Conservation (phyloP, 2,113 vertebrate species). For the Tringa solitaria region DNA sequence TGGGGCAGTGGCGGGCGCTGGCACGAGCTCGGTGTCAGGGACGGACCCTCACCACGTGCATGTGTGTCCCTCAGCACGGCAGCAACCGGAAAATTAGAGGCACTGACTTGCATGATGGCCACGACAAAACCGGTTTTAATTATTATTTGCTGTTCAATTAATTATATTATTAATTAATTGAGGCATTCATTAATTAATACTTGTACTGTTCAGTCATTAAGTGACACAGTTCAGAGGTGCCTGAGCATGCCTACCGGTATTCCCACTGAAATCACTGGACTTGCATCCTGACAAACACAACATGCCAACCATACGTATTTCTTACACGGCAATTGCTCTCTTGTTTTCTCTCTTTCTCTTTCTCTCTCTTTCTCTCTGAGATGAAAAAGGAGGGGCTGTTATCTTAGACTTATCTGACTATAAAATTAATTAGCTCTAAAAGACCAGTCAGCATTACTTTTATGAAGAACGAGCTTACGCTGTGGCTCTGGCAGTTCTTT, state of each 20-base stretch:
- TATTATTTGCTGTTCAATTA: background rate
- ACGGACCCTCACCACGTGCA: background rate
- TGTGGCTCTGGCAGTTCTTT: background rate
- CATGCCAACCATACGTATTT: background rate
- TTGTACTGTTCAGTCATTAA: background rate
- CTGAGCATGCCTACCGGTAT: conserved; percentile 21
- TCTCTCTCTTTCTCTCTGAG: conserved; percentile 55
- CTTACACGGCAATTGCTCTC: conserved; percentile 32
- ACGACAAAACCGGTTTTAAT: background rate
- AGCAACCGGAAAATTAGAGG: background rate
- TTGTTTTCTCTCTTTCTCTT: conserved; percentile 56
- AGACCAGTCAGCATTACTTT: background rate
- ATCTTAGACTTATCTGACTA: background rate
- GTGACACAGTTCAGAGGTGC: background rate
- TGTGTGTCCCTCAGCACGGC: background rate
- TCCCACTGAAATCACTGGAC: conserved; percentile 14
- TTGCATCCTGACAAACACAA: background rate
- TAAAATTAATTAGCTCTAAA: conserved; percentile 35
- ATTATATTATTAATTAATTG: conserved; percentile 30
- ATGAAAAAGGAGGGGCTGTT: conserved; percentile 1
- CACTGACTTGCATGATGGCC: background rate
- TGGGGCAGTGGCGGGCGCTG: background rate
- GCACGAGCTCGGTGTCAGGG: background rate
- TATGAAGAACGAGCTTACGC: background rate
- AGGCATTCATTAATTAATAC: conserved; percentile 43